Evolutionary conservation across 2,888 invertebrate genomes (phyloP), one percentile per base, ranked within the genome.

Genomic region (Petrolisthes manimaculis): DNA sequence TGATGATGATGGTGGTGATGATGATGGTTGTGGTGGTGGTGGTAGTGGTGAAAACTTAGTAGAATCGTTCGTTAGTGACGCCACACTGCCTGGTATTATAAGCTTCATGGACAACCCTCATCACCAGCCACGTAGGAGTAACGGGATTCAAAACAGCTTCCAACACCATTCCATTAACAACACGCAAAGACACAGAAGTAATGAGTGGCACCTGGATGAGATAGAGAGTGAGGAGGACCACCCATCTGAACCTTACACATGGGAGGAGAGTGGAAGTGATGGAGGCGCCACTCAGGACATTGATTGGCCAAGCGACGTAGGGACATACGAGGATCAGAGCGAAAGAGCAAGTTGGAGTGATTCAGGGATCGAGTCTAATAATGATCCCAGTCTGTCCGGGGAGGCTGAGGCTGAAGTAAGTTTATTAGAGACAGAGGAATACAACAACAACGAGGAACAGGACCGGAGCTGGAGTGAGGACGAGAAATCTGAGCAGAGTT

Each of bases 291-390:
- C n/a, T n/a, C 18, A n/a, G n/a, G 21, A 6, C 71, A 1, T 71
- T 21, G 71, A 71, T 71, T 71, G 71, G 71, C 71, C 71, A 71
- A 71, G 71, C 21, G 71, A 71, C 4, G 71, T n/a, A n/a, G 71
- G 21, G 1, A 71, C 71, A n/a, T n/a, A 21, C 21, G 71, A 21
- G 14, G 71, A 71, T 71, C 71, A n/a, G n/a, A 71, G 71, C 71
- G 71, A 71, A n/a, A 21, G 18, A 71, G 71, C 71, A 6, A 71
- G 71, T n/a, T 71, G 12, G 71, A n/a, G 71, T n/a, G 71, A 71
- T 71, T 71, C 71, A n/a, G 71, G 71, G 71, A 80, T 80, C 21
- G 80, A 80, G 12, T 80, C 80, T 8, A 80, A 21, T 21, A 55
- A 56, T 1, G 80, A 80, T 61, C 80, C 55, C 21, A 80, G 80